Percentiles rank a stretch among this genome's conserved stretches.
phyloP scores from a whole-genome alignment of 1,140 invertebrate genomes.

The Frieseomelitta varia region DNA sequence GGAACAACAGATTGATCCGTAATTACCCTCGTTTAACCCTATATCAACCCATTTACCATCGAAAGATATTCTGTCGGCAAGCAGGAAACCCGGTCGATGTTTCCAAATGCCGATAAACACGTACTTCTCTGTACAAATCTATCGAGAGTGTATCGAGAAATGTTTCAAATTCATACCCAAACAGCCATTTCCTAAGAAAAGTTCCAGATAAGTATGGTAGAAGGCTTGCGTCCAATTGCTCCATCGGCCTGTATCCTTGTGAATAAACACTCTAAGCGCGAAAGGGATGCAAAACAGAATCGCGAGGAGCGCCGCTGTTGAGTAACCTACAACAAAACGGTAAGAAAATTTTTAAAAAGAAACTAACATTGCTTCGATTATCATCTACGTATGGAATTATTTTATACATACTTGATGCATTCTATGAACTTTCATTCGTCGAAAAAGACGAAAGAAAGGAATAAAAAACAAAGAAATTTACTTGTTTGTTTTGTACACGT shows the following conservation, averaged over 20 bases:
- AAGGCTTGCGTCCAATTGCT: constrained; percentile 85
- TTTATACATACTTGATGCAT: not conserved
- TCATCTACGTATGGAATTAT: too few species aligned
- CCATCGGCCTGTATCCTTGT: constrained; percentile 86
- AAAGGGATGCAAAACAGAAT: constrained; percentile 89
- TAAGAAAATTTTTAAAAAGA: not conserved
- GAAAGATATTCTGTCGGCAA: not conserved
- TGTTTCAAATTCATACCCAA: constrained; percentile 81
- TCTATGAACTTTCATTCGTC: not conserved
- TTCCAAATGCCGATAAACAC: not conserved
- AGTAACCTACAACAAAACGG: constrained; percentile 83
- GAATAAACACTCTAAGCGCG: constrained; percentile 86
- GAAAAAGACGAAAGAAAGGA: too few species aligned
- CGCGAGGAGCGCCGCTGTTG: constrained; percentile 87
- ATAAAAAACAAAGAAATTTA: too few species aligned
- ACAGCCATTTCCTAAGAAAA: constrained; percentile 89
- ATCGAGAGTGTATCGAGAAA: not conserved
- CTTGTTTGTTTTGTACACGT: too few species aligned
- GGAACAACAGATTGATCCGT: constrained; percentile 23
- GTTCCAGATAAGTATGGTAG: constrained; percentile 88
- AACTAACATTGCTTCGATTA: not conserved
- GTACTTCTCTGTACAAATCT: not conserved
- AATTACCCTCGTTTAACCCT: too few species aligned
- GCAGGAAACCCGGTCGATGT: not conserved
- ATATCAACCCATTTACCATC: not conserved